Base-by-base conservation (phyloP, 64 coral and sea anemone species). In the Cladopsammia gracilis region DNA sequence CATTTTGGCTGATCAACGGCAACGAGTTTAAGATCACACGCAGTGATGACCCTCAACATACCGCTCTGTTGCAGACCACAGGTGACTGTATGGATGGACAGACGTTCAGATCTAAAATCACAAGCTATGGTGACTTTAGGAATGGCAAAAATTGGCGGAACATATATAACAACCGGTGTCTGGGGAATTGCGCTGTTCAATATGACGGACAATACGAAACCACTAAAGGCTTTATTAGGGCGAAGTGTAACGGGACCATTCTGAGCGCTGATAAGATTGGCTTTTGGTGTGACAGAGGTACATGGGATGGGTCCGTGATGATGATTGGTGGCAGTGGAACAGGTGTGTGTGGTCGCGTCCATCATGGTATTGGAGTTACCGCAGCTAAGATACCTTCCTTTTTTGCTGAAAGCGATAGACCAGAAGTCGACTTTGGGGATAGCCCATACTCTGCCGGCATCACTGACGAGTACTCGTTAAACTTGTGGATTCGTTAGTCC, bases 21-120 rank as follows among this genome's bases (percentile, higher is more conserved):
- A 91, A 48, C 6, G 89, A 91, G 53, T 75, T 92, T 18, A 92
- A 92, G 80, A 92, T 92, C 80, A 92, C 90, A 12, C 80, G 89
- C 43, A 80, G 46, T 69, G 89, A 90, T 80, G 89, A 90, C 62
- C 64, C 76, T 72, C 49, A 42, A 18, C 72, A 87, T 20, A 87
- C 68, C 22, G 53, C 77, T 34, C 9, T 80, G 10, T 60, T 80
- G 77, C 77, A 61, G 25, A 80, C 53, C 22, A 80, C 77, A 80
- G 77, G 49, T 53, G 23, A 78, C 48, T 78, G 76, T 50, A 10
- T 75, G 51, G 25, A 51, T 18, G 70, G 71, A 45, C 20, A 60
- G 69, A 88, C 86, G 19, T 88, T 88, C 56, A 62, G 86, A 10
- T 34, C 23, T 1, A 88, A 88, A 61, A 75, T 88, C 24, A 75